These are phyloP conservation scores for Odontamblyopus rebecca DNA, from an alignment of 2,797 vertebrate species.

Conservation along the genomic window DNA sequence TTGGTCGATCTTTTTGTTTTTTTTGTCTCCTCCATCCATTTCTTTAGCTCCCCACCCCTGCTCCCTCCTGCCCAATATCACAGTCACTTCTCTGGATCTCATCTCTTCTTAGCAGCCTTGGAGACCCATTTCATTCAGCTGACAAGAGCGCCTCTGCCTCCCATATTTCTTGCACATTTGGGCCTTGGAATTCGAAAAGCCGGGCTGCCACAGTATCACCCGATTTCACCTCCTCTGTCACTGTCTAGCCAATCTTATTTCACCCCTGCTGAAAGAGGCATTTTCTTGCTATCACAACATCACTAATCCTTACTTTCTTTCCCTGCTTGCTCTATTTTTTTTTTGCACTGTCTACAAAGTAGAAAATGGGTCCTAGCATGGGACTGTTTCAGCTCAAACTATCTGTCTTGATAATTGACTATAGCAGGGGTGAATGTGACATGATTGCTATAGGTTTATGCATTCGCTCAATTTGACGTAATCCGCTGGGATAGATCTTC, in stretches of 20 bases:
- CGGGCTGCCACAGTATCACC: conserved; percentile 29
- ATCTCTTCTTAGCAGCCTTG: conserved; percentile 46
- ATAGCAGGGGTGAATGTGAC: conserved; percentile 43
- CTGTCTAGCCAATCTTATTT: conserved; percentile 41
- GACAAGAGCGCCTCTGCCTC: conserved; percentile 60
- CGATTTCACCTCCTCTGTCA: conserved; percentile 25
- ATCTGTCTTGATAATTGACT: conserved; percentile 64
- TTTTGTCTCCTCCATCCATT: conserved; percentile 17
- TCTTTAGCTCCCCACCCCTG: conserved; percentile 1
- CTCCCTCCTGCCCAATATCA: conserved; percentile 6
- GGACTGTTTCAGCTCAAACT: conserved; percentile 46
- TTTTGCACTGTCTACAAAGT: conserved; percentile 45
- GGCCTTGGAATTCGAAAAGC: conserved; percentile 40
- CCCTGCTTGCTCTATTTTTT: conserved; percentile 4
- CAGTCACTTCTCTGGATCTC: conserved; percentile 22
- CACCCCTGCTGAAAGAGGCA: conserved; percentile 51
- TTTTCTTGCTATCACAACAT: conserved; percentile 56
- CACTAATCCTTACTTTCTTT: conserved; percentile 15
- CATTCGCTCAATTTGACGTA: conserved; percentile 59
- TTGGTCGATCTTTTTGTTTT: conserved; percentile 9
- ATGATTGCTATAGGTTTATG: conserved; percentile 52
- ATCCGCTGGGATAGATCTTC: conserved; percentile 35
- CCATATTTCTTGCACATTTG: conserved; percentile 60
- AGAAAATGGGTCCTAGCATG: conserved; percentile 47
- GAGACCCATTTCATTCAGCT: conserved; percentile 62